Evolutionary conservation across 2,888 invertebrate species (phyloP), one percentile per base, ranked within the genome.

Genomic region (Polyploca ridens): DNA sequence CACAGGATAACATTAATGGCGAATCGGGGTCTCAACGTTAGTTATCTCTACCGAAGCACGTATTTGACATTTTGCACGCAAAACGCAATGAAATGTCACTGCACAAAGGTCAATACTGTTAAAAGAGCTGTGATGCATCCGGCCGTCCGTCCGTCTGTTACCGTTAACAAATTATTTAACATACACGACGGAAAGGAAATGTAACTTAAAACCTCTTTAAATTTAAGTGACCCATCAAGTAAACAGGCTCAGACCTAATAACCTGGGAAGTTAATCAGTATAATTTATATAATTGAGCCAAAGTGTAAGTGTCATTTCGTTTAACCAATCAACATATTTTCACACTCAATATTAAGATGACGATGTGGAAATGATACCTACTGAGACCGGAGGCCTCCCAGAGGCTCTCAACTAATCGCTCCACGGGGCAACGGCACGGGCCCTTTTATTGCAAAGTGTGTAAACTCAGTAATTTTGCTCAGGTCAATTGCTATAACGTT

Each of bases 1-100:
- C 61, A 44, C 38, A 35, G 61, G 16, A 44, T 44, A 27, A 13
- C 13, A 1, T 27, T 61, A 27, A 61, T 61, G 61, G 41, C 41
- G 27, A 13, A 61, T 13, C 6, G 54, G 16, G 54, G 54, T 54
- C 19, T 54, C 19, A 10, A 44, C 13, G 61, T 61, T 61, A 27
- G 27, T 82, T 83, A 85, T 86, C 81, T 84, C 70, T 72, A 70
- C 67, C 64, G 62, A 74, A 67, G 88, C 93, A 93, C 93, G 93
- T 81, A 89, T 79, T 89, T 87, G 93, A 87, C 93, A 93, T 91
- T 93, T 90, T 70, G 83, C 87, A 86, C 87, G 88, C 86, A 88
- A 78, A 66, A 84, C 83, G 84, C 82, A 85, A 73, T 76, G 61
- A 88, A 91, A 91, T 89, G 90, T 86, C 90, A 90, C 78, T 76